These are phyloP conservation scores for Microplitis mediator DNA, from an alignment of 1,140 invertebrate species.

Conservation along the genomic window DNA sequence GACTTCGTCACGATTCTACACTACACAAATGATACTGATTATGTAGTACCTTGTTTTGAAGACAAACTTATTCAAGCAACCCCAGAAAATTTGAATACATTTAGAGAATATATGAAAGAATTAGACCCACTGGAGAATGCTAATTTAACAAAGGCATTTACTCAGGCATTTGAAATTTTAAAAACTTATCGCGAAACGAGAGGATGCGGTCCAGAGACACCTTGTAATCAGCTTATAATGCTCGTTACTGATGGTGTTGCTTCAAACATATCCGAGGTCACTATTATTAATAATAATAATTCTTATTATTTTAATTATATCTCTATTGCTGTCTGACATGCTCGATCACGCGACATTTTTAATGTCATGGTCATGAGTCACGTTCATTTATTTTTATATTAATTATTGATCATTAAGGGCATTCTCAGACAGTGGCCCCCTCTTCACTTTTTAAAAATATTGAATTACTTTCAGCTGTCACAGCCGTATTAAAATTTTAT, in stretches of 20 bases:
- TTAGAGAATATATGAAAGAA: constrained; percentile 74
- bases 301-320: constrained; percentile 2
- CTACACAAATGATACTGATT: constrained; percentile 70
- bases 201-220: constrained; percentile 64
- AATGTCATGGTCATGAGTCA: neutral
- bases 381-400: too few relatives aligned
- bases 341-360: too few relatives aligned
- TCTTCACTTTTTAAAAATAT: neutral
- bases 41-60: constrained; percentile 82
- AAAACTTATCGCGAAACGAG: constrained; percentile 67
- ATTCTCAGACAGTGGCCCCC: too few relatives aligned
- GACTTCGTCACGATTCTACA: constrained; percentile 94
- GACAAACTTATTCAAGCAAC: constrained; percentile 88
- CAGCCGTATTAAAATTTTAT: neutral
- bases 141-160: constrained; percentile 85
- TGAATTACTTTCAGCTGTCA: neutral
- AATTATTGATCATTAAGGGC: neutral
- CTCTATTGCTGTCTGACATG: neutral
- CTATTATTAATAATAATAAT: neutral
- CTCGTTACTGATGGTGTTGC: constrained; percentile 98
- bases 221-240: constrained; percentile 98
- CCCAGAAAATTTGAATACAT: constrained; percentile 83
- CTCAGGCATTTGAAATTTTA: constrained; percentile 83
- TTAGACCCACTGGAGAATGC: constrained; percentile 80
- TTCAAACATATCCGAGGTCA: constrained; percentile 78